These are phyloP conservation scores for Parascotia fuliginaria DNA, from an alignment of 2,888 invertebrate genomes.

Conservation along the genomic window DNA sequence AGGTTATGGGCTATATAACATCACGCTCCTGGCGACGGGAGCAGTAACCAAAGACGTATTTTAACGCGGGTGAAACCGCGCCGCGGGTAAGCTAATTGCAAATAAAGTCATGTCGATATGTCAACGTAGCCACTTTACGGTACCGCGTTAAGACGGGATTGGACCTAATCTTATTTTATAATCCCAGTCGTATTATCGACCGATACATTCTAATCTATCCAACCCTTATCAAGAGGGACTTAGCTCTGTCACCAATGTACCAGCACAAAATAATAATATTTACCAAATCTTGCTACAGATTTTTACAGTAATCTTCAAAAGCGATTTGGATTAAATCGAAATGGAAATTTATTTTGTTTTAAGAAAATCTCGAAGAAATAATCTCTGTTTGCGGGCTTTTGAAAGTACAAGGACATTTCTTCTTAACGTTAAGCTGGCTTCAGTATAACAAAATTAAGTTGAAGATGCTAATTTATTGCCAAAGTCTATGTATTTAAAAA, in stretches of 20 bases:
- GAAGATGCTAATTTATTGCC: too few relatives aligned
- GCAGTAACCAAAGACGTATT: too few relatives aligned
- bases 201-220: conserved; percentile 6
- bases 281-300: not conserved
- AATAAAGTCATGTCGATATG: not conserved
- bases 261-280: not conserved
- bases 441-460: too few relatives aligned
- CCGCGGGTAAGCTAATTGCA: too few relatives aligned
- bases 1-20: too few relatives aligned
- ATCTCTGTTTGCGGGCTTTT: too few relatives aligned
- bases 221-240: conserved; percentile 14
- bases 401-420: too few relatives aligned
- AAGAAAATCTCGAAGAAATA: too few relatives aligned
- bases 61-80: too few relatives aligned
- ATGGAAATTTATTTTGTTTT: not conserved
- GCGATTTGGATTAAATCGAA: not conserved
- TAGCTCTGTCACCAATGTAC: conserved; percentile 8
- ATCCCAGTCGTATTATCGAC: conserved; percentile 4
- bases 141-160: not conserved
- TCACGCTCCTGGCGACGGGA: too few relatives aligned
- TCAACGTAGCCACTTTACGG: not conserved
- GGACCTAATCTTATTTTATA: not conserved
- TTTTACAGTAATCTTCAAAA: not conserved
- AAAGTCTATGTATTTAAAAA: too few relatives aligned
- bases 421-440: too few relatives aligned